Evolutionary conservation across 2,888 invertebrate species (phyloP), one percentile per base, ranked within the genome.

Genomic region (Chesias legatella): DNA sequence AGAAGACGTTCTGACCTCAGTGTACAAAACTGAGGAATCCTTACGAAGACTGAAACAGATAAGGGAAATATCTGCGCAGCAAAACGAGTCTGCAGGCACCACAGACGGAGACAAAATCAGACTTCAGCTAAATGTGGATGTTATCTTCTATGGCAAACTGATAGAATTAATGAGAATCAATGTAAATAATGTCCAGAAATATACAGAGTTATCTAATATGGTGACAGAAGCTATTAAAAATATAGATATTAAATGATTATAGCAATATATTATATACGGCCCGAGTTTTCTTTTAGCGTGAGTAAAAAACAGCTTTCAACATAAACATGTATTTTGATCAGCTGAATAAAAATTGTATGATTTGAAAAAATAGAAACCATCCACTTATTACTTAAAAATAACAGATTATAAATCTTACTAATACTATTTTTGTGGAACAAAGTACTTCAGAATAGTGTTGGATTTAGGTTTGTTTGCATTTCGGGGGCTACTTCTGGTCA

Each of bases 31-130:
- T 57, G 98, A 98, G 73, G 98, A 98, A 71, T 98, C 98, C 39
- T 82, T 99, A 52, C 92, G 95, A 67, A 91, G 97, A 59, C 88
- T 99, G 68, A 98, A 97, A 79, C 94, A 94, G 77, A 93, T 94
- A 10, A 90, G 95, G 49, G 94, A 94, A 43, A 90, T 89, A 66
- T 66, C 71, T 30, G 64, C 75, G 43, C 72, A 71, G 17, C 80
- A 76, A 72, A 79, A 72, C 41, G 92, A 90, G 48, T 83, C 71
- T 50, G 89, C 89, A 29, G 91, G 91, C n/a, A 83, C 92, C 51
- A 92, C 92, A 13, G 98, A 98, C 69, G 98, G 98, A 70, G 96
- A 97, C 70, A 99, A 98, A 84, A 98, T 98, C 67, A 90, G 98
- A 28, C 89, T 94, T 42, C 98, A 98, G 73, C 90, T 98, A 21